phyloP scores from a whole-genome alignment of 2,797 vertebrate genomes.

The Fistularia commersonii region DNA sequence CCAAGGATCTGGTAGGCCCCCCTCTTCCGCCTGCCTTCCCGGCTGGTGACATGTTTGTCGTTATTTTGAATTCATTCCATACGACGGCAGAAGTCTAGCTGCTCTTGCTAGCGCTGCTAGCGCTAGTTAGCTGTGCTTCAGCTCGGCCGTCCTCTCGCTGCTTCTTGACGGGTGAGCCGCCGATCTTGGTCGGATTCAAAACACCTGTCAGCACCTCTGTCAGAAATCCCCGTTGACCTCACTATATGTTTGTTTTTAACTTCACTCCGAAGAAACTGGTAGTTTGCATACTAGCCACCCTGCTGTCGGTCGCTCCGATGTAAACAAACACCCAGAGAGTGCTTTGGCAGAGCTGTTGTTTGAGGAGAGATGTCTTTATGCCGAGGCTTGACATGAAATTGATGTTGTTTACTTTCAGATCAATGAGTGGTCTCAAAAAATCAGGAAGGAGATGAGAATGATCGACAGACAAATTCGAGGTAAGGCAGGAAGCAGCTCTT shows the following conservation, averaged over 20 bases:
- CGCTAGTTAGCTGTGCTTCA: neutral
- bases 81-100: no score
- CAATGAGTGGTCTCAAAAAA: slow-evolving; percentile 87
- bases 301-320: slow-evolving; percentile 27
- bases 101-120: slow-evolving; percentile 31
- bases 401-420: slow-evolving; percentile 69
- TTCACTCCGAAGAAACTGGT: neutral
- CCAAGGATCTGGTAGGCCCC: slow-evolving; percentile 88
- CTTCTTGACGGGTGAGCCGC: no score
- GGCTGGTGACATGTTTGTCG: no score
- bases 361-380: no score
- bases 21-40: no score
- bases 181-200: neutral
- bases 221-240: neutral
- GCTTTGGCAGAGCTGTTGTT: neutral
- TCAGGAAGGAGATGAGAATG: slow-evolving; percentile 89
- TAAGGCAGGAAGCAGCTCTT: slow-evolving; percentile 55
- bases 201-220: neutral
- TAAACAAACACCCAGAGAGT: slow-evolving; percentile 56
- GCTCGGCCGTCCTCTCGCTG: no score
- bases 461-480: slow-evolving; percentile 97
- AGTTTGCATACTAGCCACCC: slow-evolving; percentile 37
- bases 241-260: neutral
- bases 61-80: no score
- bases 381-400: no score